Evolutionary conservation across 2,113 vertebrate species (phyloP).

Genomic region (Microcebus lehilahytsara): DNA sequence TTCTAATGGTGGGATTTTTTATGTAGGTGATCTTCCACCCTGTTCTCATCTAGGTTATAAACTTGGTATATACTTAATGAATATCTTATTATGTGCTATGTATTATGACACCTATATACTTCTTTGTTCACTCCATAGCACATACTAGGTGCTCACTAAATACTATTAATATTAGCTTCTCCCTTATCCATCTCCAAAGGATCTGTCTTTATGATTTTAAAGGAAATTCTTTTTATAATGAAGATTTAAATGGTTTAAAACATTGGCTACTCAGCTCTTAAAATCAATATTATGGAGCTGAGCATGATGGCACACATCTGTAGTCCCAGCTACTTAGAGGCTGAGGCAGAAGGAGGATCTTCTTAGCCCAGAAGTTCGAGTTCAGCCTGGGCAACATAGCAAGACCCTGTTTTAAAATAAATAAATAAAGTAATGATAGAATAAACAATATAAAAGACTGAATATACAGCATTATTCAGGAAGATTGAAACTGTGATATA

Average conservation of each 20-base stretch:
- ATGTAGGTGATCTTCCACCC: neutral
- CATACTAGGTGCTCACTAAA: neutral
- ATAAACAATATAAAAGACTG: neutral
- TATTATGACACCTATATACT: too few species aligned
- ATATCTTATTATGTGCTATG: neutral
- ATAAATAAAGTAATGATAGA: neutral
- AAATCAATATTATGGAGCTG: neutral
- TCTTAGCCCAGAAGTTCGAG: too few species aligned
- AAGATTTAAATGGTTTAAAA: slow-evolving; percentile 4
- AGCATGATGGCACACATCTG: too few species aligned
- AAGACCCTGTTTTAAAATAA: neutral
- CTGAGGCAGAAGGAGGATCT: too few species aligned
- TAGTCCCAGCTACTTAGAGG: too few species aligned
- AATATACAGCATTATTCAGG: neutral
- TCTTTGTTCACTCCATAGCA: neutral
- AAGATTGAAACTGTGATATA: neutral
- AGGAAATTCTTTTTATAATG: neutral
- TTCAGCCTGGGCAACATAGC: too few species aligned
- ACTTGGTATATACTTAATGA: neutral
- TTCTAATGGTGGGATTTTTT: neutral
- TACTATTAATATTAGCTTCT: neutral
- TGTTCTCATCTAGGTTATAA: neutral
- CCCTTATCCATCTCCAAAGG: neutral
- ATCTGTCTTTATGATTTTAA: neutral
- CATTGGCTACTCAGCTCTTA: neutral